Evolutionary conservation across 2,797 vertebrate genomes (phyloP), one percentile per base, ranked within the genome.

Genomic region (Falco peregrinus): DNA sequence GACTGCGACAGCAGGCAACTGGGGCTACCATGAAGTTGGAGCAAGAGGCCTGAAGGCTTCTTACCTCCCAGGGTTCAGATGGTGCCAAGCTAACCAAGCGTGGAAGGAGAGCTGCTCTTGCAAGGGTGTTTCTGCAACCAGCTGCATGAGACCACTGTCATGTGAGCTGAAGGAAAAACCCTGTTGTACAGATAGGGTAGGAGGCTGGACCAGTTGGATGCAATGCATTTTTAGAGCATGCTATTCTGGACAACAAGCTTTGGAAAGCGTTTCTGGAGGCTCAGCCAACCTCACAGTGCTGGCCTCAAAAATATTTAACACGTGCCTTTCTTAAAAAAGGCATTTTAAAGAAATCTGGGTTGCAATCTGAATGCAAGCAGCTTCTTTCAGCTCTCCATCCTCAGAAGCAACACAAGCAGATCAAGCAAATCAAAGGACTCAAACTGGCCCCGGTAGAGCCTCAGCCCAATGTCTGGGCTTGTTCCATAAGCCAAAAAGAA

Each of bases 251-350:
- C 67, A 54, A 48, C 14, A 67, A 82, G 29, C 28, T 93, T 87
- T 90, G 61, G 78, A 87, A 91, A 90, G 39, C 16, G 64, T 83
- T 89, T 83, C 78, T 83, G 76, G 25, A 89, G 57, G 57, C 6
- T 80, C 68, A 87, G 57, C 68, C 84, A 95, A 45, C 5, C 37
- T 57, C 78, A 64, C 19, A 45, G 69, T 16, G 10, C 79, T 79
- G 87, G 54, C 10, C 56, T 8, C 47, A 53, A 75, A 84, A 94
- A 51, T 43, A 70, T 64, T 93, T 86, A 82, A 63, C 2, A 10
- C 0, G 0, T 50, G 56, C 24, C 45, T 4, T 56, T 93, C 88
- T 90, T 61, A 24, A 67, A 67, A 74, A 59, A 54, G 31, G n/a
- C 13, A 0, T 67, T 91, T 78, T 50, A 59, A 91, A 87, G 64